Evolutionary conservation across 2,797 vertebrate species (phyloP).

Genomic region (Podarcis lilfordi): DNA sequence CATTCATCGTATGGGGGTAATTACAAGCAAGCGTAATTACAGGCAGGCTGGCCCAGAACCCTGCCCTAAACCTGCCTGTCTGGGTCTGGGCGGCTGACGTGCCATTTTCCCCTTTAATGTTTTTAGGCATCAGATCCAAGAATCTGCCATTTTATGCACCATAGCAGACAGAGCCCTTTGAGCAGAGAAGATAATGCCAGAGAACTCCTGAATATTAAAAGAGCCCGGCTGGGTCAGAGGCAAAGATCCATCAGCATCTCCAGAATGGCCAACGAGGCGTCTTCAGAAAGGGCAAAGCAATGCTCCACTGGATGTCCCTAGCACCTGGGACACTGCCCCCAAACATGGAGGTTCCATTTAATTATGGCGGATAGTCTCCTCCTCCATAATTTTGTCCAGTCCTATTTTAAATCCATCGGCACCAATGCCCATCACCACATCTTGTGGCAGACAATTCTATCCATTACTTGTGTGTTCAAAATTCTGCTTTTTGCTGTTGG

Average conservation of each 20-base stretch:
- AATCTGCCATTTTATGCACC: not conserved
- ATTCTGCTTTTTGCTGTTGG: not conserved
- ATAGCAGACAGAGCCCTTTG: not conserved
- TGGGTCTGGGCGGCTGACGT: slow-evolving; percentile 45
- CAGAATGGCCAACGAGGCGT: not conserved
- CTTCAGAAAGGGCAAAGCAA: not conserved
- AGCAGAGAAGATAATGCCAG: not conserved
- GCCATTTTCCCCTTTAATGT: not conserved
- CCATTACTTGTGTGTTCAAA: too few species aligned
- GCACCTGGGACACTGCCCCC: not conserved
- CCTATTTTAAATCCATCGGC: too few species aligned
- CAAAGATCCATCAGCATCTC: not conserved
- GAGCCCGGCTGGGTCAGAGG: not conserved
- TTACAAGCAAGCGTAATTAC: slow-evolving; percentile 58
- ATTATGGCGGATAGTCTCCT: too few species aligned
- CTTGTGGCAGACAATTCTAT: too few species aligned
- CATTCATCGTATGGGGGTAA: slow-evolving; percentile 61
- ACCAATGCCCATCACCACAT: too few species aligned
- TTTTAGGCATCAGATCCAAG: not conserved
- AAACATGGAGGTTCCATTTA: not conserved
- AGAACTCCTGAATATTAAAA: not conserved
- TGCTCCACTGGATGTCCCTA: not conserved
- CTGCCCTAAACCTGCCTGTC: slow-evolving; percentile 54
- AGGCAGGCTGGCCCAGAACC: slow-evolving; percentile 57
- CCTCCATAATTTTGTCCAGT: too few species aligned